Evolutionary conservation across 2,888 invertebrate genomes (phyloP).

Genomic region (Himalopsyche tibetana): DNA sequence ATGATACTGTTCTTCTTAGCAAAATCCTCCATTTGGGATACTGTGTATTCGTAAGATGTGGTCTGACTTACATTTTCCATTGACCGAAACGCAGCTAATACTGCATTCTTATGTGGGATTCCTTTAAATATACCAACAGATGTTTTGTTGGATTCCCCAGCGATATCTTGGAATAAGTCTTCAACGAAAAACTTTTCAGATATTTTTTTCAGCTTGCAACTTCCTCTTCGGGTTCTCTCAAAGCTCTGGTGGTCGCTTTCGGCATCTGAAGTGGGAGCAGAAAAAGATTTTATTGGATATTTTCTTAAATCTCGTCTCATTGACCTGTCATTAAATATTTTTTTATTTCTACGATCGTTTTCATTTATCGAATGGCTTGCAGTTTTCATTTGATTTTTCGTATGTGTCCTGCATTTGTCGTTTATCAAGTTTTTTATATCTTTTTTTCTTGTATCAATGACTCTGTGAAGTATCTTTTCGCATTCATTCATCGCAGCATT

Average conservation of each 20-base stretch:
- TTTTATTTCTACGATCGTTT: constrained; percentile 33
- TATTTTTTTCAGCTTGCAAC: constrained; percentile 72
- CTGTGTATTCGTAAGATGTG: constrained; percentile 73
- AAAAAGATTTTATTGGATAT: constrained; percentile 57
- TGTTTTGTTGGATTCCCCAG: constrained; percentile 74
- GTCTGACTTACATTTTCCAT: constrained; percentile 74
- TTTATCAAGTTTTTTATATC: constrained; percentile 7
- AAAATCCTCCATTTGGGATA: constrained; percentile 71
- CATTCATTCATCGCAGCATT: constrained; percentile 73
- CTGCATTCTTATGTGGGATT: constrained; percentile 77
- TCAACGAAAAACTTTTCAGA: constrained; percentile 77
- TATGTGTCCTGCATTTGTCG: background rate
- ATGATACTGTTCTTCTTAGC: constrained; percentile 71
- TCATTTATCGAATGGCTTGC: background rate
- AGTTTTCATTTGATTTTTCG: background rate
- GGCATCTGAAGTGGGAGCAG: constrained; percentile 65
- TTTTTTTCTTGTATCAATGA: constrained; percentile 59
- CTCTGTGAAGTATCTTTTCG: constrained; percentile 70
- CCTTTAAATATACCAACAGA: constrained; percentile 76
- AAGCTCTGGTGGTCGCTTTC: constrained; percentile 62
- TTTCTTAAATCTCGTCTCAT: constrained; percentile 41
- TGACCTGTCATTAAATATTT: constrained; percentile 14
- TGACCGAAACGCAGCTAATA: constrained; percentile 75
- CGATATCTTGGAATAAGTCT: constrained; percentile 74
- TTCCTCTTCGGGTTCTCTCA: constrained; percentile 27